Evolutionary conservation across 2,113 vertebrate species (phyloP).

Genomic region (Eira barbara): DNA sequence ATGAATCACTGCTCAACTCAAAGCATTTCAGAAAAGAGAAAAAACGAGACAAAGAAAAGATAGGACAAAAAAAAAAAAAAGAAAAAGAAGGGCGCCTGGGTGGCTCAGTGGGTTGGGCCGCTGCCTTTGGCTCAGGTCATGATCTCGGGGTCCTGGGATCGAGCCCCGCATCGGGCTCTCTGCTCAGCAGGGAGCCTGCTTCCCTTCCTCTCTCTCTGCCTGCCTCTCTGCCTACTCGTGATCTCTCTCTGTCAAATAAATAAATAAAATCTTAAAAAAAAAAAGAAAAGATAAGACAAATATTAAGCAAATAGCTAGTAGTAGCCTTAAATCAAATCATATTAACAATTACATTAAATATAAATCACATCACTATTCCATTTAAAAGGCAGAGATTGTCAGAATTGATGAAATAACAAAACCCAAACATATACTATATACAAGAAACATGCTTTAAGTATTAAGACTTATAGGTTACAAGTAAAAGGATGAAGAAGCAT

Average conservation of each 20-base stretch:
- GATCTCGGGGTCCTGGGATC: too few relatives aligned
- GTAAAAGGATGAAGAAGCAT: background rate
- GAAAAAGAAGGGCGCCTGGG: too few relatives aligned
- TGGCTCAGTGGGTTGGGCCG: too few relatives aligned
- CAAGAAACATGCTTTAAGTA: background rate
- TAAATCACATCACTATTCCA: background rate
- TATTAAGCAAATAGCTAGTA: background rate
- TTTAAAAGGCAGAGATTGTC: background rate
- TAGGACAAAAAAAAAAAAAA: too few relatives aligned
- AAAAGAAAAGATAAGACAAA: too few relatives aligned
- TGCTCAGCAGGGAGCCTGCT: too few relatives aligned
- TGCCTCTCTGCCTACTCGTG: too few relatives aligned
- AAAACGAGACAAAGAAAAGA: background rate
- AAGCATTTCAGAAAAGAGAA: background rate
- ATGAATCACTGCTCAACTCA: background rate
- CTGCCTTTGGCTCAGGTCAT: too few relatives aligned
- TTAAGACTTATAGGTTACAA: background rate
- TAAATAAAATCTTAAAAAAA: too few relatives aligned
- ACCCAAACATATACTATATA: background rate
- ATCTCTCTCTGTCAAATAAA: too few relatives aligned
- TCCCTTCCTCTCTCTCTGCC: too few relatives aligned
- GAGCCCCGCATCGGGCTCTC: too few relatives aligned
- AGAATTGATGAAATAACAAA: background rate
- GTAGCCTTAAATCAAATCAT: background rate
- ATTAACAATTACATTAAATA: background rate